phyloP scores from a whole-genome alignment of 2,113 vertebrate genomes.

The Eonycteris spelaea region DNA sequence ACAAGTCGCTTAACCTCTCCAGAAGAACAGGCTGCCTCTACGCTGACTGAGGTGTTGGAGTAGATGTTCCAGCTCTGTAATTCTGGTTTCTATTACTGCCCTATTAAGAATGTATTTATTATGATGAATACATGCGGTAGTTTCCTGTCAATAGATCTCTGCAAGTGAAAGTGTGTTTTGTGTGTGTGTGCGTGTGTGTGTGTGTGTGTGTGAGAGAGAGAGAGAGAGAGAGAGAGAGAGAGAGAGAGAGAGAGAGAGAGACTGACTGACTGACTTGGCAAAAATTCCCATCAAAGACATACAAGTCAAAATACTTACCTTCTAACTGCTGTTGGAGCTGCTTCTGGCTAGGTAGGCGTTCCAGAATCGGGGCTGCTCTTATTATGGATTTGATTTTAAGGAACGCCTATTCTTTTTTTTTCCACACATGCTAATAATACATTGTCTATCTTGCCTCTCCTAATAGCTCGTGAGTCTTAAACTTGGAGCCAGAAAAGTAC shows the following conservation, averaged over 20 bases:
- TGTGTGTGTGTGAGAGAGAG: background rate
- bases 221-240: too few relatives aligned
- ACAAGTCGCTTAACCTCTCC: background rate
- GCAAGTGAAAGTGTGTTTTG: too few relatives aligned
- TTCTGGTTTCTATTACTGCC: background rate
- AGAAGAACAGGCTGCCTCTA: background rate
- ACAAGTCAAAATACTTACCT: slow-evolving; percentile 50
- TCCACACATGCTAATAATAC: slow-evolving; percentile 69
- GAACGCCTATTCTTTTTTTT: slow-evolving; percentile 53
- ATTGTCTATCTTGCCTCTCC: slow-evolving; percentile 72
- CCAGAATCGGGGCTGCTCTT: slow-evolving; percentile 54
- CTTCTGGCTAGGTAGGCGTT: slow-evolving; percentile 51
- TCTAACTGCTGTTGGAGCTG: slow-evolving; percentile 50
- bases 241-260: background rate
- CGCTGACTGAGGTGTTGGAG: background rate
- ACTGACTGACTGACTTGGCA: too few relatives aligned
- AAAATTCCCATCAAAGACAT: background rate
- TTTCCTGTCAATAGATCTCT: background rate
- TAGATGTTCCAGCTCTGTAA: background rate
- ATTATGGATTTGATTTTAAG: slow-evolving; percentile 57
- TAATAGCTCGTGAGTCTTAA: slow-evolving; percentile 80
- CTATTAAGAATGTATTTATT: background rate
- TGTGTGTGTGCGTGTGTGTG: too few relatives aligned
- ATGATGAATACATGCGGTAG: background rate
- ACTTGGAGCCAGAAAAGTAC: slow-evolving; percentile 79